Conservation (phyloP, 2,797 vertebrate species). For the Sebastiscus albofasciatus region DNA sequence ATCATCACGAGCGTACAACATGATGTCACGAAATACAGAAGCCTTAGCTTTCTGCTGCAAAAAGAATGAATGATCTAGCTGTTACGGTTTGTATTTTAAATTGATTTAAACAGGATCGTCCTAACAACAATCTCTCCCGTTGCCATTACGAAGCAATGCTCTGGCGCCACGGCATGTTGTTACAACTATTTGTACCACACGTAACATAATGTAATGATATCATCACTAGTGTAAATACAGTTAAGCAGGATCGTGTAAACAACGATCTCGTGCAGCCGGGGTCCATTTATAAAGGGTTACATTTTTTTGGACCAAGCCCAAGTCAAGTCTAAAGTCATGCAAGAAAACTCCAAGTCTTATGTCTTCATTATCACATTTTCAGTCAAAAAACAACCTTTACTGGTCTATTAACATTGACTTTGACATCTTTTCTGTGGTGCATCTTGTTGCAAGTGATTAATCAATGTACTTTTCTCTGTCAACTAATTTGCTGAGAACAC, state of each 20-base stretch:
- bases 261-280: rapidly evolving
- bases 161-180: too few species aligned
- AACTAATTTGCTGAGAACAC: conserved; percentile 2
- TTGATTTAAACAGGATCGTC: background rate
- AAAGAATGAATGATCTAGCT: background rate
- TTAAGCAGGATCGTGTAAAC: background rate
- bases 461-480: background rate
- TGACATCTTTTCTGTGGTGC: background rate
- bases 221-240: too few species aligned
- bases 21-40: background rate
- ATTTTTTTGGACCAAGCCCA: background rate
- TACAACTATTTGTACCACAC: too few species aligned
- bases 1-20: background rate
- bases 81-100: background rate
- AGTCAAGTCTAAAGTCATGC: background rate
- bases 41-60: background rate
- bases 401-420: background rate
- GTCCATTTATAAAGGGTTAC: background rate
- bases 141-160: too few species aligned
- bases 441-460: background rate
- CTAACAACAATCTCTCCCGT: background rate
- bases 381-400: background rate
- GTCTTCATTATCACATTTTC: background rate
- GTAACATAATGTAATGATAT: too few species aligned
- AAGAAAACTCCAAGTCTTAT: background rate